Evolutionary conservation across 2,888 invertebrate species (phyloP).

Genomic region (Aquatica leii): DNA sequence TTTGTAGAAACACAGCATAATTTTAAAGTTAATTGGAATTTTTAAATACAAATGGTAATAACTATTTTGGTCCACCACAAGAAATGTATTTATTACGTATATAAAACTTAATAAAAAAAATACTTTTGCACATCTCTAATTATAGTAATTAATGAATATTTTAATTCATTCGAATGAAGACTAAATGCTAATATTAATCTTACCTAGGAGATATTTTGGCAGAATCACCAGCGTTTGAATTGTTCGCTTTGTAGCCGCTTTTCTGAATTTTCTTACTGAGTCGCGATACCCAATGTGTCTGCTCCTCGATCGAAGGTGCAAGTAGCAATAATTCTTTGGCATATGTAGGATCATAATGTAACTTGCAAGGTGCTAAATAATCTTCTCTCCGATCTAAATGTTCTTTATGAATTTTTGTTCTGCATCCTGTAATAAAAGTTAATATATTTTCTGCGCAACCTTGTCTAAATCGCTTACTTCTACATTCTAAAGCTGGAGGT

Average conservation of each 20-base stretch:
- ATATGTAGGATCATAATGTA: conserved; percentile 92
- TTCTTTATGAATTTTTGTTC: conserved; percentile 97
- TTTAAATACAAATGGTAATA: too few relatives aligned
- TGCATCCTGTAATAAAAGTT: conserved; percentile 74
- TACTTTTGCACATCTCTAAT: too few relatives aligned
- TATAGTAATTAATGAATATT: too few relatives aligned
- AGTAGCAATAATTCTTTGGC: conserved; percentile 94
- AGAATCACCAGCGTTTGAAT: conserved; percentile 68
- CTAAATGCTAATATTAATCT: conserved; percentile 45
- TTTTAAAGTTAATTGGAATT: too few relatives aligned
- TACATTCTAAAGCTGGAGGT: conserved; percentile 96
- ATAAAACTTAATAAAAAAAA: conserved; percentile 10
- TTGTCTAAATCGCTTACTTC: conserved; percentile 69
- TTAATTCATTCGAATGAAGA: too few relatives aligned
- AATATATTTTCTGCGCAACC: not conserved
- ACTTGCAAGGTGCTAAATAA: conserved; percentile 92
- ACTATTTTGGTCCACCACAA: too few relatives aligned
- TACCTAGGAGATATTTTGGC: conserved; percentile 81
- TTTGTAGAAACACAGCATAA: conserved; percentile 2
- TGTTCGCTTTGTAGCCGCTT: conserved; percentile 89
- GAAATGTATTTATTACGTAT: conserved; percentile 13
- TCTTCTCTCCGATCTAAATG: conserved; percentile 88
- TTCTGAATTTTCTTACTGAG: conserved; percentile 93
- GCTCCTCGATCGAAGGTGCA: conserved; percentile 85
- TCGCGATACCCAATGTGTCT: conserved; percentile 92